phyloP scores from a whole-genome alignment of 2,113 vertebrate species.

The Python bivittatus region DNA sequence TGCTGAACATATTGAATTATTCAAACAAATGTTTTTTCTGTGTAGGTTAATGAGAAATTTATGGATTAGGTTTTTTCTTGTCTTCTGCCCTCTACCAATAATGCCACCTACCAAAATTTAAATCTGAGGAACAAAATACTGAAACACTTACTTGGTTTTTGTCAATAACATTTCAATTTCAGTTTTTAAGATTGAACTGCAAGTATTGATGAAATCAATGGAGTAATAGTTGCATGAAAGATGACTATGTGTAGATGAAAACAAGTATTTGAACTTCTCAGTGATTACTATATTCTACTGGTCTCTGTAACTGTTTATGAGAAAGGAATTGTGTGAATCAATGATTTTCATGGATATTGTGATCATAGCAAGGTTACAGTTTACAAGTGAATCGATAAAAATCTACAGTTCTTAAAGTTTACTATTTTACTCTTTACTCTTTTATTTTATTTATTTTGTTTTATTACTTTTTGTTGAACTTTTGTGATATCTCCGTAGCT shows the following conservation, averaged over 20 bases:
- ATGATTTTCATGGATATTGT: no score
- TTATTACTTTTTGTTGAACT: no score
- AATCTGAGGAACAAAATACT: slow-evolving; percentile 50
- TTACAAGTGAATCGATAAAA: no score
- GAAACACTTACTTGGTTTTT: slow-evolving; percentile 55
- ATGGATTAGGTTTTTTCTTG: slow-evolving; percentile 61
- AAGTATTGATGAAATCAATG: slow-evolving; percentile 52
- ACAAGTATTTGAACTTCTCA: neutral
- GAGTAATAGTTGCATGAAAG: neutral
- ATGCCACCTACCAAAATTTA: slow-evolving; percentile 50
- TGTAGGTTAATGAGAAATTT: slow-evolving; percentile 66
- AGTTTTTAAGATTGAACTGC: slow-evolving; percentile 44
- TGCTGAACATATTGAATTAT: slow-evolving; percentile 67
- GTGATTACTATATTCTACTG: fast-evolving
- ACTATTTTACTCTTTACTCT: no score
- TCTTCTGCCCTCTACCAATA: slow-evolving; percentile 36
- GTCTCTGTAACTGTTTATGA: neutral
- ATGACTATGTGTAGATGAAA: slow-evolving; percentile 34
- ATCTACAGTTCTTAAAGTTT: no score
- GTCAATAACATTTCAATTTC: slow-evolving; percentile 53
- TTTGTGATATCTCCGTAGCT: no score
- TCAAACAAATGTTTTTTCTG: slow-evolving; percentile 58
- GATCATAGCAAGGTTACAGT: no score
- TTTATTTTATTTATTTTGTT: no score
- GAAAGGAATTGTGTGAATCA: no score